Base-by-base conservation (phyloP, 35 echinoderm and acorn worm species). In the Anneissia japonica region DNA sequence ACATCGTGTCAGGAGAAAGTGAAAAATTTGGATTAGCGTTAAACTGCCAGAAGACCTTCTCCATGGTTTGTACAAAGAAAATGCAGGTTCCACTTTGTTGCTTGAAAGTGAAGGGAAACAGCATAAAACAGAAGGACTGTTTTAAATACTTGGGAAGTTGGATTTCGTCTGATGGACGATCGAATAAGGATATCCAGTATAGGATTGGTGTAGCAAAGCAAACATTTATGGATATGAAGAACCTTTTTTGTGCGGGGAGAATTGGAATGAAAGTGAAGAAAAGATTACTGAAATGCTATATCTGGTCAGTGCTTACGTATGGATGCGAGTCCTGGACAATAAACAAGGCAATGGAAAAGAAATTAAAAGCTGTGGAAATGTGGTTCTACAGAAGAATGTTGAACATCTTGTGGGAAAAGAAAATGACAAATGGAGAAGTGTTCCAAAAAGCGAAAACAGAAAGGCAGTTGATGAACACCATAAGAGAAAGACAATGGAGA, bases 311-410 rank as follows among this genome's bases (percentile, higher is more conserved):
- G 16, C 21, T 64, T 9, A 64, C 36, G 31, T 81, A 81, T 39
- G 6, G 79, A 36, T 30, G 79, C 79, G 79, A 81, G 79, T 16
- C 36, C 26, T 81, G 79, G 79, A n/a, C 31, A 39, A 30, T 81
- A 38, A 37, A 0, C 36, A 37, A 32, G 37, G 34, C 28, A 31
- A 32, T n/a, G 16, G 40, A 79, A 32, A 37, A 35, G 28, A 32
- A 16, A 1, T 79, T 79, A 32, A 32, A 79, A 79, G 77, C 33
- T 35, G 32, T 37, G n/a, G 77, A 79, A 79, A 35, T 79, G 21
- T n/a, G 77, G 77, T 79, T 79, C 33, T 37, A 5, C 0, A 79
- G 77, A 32, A 32, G 77, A 79, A 79, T 79, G 77, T 6, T 79
- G 33, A 79, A 32, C 4, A 79, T 79, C 34, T 37, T 32, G 32